Evolutionary conservation across 2,797 vertebrate genomes (phyloP).

Genomic region (Sylvia borin): DNA sequence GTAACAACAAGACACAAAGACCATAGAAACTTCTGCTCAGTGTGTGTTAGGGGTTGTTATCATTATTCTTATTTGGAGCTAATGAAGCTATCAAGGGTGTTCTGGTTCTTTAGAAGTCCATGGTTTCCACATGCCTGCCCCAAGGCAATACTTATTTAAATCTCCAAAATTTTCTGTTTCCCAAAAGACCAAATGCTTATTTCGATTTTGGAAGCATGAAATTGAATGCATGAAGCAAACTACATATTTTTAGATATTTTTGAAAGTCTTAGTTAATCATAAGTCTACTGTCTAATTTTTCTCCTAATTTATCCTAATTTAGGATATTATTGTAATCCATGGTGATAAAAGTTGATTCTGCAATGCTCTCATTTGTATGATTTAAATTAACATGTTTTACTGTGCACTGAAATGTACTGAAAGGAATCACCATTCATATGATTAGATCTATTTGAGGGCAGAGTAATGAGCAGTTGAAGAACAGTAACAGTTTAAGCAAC

Average conservation of each 20-base stretch:
- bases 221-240: constrained; percentile 23
- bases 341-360: background rate
- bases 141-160: constrained; percentile 19
- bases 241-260: constrained; percentile 55
- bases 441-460: background rate
- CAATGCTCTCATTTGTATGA: constrained; percentile 1
- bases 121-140: background rate
- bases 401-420: background rate
- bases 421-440: background rate
- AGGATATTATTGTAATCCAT: background rate
- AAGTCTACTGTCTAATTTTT: background rate
- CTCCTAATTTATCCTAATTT: constrained; percentile 23
- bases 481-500: background rate
- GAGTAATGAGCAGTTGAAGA: background rate
- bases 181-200: constrained; percentile 24
- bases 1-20: background rate
- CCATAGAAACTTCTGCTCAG: background rate
- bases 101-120: constrained; percentile 22
- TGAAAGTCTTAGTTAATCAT: background rate
- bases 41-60: background rate
- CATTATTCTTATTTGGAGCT: background rate
- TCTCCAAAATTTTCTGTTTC: constrained; percentile 20
- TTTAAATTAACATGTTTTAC: background rate
- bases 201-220: constrained; percentile 52
- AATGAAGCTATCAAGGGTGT: constrained; percentile 14